phyloP scores from a whole-genome alignment of 2,888 invertebrate species.

The Epirrita christyi region DNA sequence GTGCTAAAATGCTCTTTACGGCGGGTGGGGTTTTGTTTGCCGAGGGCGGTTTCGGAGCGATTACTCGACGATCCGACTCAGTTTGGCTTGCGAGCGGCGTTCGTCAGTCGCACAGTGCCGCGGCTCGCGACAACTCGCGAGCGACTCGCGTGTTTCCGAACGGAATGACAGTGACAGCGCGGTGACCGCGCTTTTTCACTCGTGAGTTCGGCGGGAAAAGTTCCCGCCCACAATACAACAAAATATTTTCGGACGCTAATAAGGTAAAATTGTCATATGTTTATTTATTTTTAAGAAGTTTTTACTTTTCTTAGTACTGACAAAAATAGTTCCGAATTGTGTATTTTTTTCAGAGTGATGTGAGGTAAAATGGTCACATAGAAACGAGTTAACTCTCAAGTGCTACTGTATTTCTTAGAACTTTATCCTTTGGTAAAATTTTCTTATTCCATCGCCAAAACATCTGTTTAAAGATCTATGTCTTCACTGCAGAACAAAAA shows the following conservation, averaged over 20 bases:
- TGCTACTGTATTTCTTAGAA: no score
- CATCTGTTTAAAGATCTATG: no score
- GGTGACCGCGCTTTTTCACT: constrained; percentile 75
- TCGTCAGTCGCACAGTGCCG: constrained; percentile 59
- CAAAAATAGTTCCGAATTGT: no score
- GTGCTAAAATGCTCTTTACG: constrained; percentile 82
- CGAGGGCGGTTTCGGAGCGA: constrained; percentile 80
- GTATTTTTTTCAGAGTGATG: no score
- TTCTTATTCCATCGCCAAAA: no score
- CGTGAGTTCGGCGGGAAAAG: constrained; percentile 77
- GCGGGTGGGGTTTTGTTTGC: constrained; percentile 83
- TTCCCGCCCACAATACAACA: constrained; percentile 79
- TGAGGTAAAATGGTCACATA: no score
- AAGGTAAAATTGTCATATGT: constrained; percentile 59
- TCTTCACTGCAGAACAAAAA: no score
- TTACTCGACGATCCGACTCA: constrained; percentile 51
- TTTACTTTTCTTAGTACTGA: neutral
- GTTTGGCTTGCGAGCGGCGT: constrained; percentile 40
- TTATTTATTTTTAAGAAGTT: neutral
- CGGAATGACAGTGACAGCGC: constrained; percentile 69
- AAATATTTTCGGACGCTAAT: constrained; percentile 85
- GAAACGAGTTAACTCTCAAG: no score
- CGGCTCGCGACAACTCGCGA: constrained; percentile 64
- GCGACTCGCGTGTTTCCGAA: constrained; percentile 55
- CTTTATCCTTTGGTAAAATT: no score